These are phyloP conservation scores for Myotis findleyi DNA, from an alignment of 2,797 vertebrate genomes.

Conservation along the genomic window DNA sequence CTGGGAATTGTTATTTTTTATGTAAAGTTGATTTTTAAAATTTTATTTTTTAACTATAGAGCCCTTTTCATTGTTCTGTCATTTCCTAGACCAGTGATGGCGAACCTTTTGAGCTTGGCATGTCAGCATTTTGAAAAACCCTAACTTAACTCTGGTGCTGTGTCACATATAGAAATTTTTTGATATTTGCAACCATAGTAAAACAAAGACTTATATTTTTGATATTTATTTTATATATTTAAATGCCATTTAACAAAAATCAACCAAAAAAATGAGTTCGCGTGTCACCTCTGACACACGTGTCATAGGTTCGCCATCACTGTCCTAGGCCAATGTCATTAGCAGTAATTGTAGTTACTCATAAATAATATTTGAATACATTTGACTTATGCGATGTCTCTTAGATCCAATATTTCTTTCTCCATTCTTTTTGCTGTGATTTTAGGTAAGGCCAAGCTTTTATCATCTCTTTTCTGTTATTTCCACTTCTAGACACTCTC, in stretches of 20 bases:
- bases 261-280: too few relatives aligned
- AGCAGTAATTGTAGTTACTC: background rate
- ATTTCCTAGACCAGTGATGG: background rate
- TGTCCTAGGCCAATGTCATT: background rate
- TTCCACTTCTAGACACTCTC: background rate
- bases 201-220: too few relatives aligned
- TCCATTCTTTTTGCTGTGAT: background rate
- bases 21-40: constrained; percentile 37
- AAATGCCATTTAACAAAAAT: too few relatives aligned
- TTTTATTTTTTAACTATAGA: constrained; percentile 48
- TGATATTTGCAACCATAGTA: too few relatives aligned
- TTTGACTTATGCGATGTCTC: background rate
- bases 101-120: too few relatives aligned
- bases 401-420: background rate
- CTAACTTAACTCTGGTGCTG: too few relatives aligned
- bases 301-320: too few relatives aligned
- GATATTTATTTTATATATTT: too few relatives aligned
- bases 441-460: background rate
- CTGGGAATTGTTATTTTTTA: background rate
- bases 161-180: too few relatives aligned
- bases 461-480: background rate
- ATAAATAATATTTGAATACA: constrained; percentile 52
- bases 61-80: background rate
- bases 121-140: too few relatives aligned
- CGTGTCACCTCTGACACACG: too few relatives aligned